phyloP scores from a whole-genome alignment of 1,140 invertebrate genomes.

The Eumaeus atala region DNA sequence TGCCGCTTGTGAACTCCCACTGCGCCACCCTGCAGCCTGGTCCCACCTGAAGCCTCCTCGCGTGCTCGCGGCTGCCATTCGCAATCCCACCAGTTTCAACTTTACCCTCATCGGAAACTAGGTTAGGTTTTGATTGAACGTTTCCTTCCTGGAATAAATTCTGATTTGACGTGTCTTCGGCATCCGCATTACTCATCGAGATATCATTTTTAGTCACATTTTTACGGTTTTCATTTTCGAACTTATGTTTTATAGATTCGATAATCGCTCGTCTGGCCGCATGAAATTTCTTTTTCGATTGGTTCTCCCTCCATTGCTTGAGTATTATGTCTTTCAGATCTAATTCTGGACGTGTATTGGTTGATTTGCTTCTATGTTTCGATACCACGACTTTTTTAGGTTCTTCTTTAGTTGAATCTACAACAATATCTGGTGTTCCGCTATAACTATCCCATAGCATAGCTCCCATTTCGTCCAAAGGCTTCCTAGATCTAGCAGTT shows the following conservation, averaged over 20 bases:
- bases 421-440: neutral
- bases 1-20: constrained; percentile 51
- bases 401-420: constrained; percentile 3
- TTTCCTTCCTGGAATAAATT: constrained; percentile 38
- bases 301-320: constrained; percentile 54
- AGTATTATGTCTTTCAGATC: constrained; percentile 41
- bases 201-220: constrained; percentile 39
- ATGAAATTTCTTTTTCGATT: constrained; percentile 49
- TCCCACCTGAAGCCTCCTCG: constrained; percentile 58
- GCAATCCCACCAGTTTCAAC: constrained; percentile 30
- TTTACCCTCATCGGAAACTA: constrained; percentile 27
- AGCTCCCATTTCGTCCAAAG: constrained; percentile 38
- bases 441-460: constrained; percentile 43
- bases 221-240: constrained; percentile 34
- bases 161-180: constrained; percentile 64
- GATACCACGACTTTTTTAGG: constrained; percentile 9
- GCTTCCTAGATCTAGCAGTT: constrained; percentile 49
- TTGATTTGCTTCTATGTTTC: constrained; percentile 30
- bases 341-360: constrained; percentile 22
- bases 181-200: constrained; percentile 53
- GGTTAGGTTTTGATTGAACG: constrained; percentile 30
- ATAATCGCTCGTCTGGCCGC: constrained; percentile 55
- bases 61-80: constrained; percentile 52
- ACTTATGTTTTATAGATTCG: constrained; percentile 64
- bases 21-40: constrained; percentile 64